A percentile compares a stretch with the other conserved stretches of the same genome.
Evolutionary conservation across 2,797 vertebrate species (phyloP).

Genomic region (Sylvia borin): DNA sequence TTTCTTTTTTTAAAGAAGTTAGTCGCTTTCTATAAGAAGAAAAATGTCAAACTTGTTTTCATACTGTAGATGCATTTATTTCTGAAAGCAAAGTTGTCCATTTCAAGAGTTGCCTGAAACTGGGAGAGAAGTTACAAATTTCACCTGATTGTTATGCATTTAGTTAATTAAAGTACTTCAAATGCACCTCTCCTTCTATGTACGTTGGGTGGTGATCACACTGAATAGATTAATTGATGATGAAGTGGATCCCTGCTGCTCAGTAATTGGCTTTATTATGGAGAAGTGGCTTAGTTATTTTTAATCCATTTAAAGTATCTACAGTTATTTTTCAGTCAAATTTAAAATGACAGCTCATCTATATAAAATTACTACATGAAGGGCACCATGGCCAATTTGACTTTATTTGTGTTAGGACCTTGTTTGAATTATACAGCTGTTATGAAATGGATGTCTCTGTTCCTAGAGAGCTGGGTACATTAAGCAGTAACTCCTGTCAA

Average conservation of each 20-base stretch:
- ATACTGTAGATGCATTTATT: not conserved
- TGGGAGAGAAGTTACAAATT: not conserved
- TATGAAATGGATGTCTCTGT: not conserved
- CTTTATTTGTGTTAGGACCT: constrained; percentile 3
- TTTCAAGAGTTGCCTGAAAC: not conserved
- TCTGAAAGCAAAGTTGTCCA: not conserved
- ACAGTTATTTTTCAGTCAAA: constrained; percentile 62
- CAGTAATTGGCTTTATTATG: constrained; percentile 67
- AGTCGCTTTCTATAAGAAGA: not conserved
- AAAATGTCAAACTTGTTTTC: not conserved
- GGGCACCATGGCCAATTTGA: constrained; percentile 2
- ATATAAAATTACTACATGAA: constrained; percentile 25
- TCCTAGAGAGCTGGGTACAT: not conserved
- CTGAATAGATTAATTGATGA: constrained; percentile 67
- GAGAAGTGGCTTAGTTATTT: constrained; percentile 48
- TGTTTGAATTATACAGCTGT: not conserved
- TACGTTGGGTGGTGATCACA: constrained; percentile 45
- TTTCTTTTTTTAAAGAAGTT: not conserved
- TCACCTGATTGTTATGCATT: not conserved
- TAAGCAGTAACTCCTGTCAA: not conserved
- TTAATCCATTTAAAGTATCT: constrained; percentile 67
- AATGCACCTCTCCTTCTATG: constrained; percentile 33
- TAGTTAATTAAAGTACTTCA: constrained; percentile 52
- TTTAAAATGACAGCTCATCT: constrained; percentile 57
- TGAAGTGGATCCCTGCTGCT: constrained; percentile 64